Evolutionary conservation across 2,888 invertebrate genomes (phyloP).

Genomic region (Chalcis sispes): DNA sequence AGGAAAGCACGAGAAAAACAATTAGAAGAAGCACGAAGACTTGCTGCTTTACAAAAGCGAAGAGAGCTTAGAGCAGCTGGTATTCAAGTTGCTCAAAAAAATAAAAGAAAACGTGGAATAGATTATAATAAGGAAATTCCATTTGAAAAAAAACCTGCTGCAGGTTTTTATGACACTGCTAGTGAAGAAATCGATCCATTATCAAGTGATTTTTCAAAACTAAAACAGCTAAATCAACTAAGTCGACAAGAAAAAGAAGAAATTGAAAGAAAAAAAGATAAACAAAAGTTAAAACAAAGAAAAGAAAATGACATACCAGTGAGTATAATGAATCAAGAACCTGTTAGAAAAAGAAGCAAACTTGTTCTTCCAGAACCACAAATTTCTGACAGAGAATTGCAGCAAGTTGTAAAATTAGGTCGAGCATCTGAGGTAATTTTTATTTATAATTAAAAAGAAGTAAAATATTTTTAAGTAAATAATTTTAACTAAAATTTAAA

Average conservation of each 20-base stretch:
- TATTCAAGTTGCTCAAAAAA: conserved; percentile 84
- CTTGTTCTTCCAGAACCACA: conserved; percentile 97
- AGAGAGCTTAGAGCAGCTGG: conserved; percentile 98
- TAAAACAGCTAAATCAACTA: conserved; percentile 96
- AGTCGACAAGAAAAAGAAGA: conserved; percentile 93
- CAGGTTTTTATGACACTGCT: conserved; percentile 97
- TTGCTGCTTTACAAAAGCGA: conserved; percentile 98
- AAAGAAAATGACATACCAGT: conserved; percentile 97
- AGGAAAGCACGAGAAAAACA: conserved; percentile 98
- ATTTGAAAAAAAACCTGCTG: conserved; percentile 95
- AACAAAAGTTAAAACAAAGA: conserved; percentile 94
- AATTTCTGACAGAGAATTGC: conserved; percentile 93
- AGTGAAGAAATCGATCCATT: conserved; percentile 88
- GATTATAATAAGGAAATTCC: conserved; percentile 99
- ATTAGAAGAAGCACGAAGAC: conserved; percentile 95
- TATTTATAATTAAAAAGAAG: neutral
- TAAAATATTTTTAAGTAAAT: neutral
- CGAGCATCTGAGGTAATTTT: conserved; percentile 84
- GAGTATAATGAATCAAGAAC: conserved; percentile 92
- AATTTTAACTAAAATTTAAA: conserved; percentile 2
- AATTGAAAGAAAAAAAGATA: conserved; percentile 95
- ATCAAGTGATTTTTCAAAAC: conserved; percentile 91
- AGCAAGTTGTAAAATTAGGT: conserved; percentile 95
- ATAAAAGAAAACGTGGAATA: conserved; percentile 92
- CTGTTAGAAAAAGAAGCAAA: conserved; percentile 94